Evolutionary conservation across 2,797 vertebrate species (phyloP).

Genomic region (Fistularia commersonii): DNA sequence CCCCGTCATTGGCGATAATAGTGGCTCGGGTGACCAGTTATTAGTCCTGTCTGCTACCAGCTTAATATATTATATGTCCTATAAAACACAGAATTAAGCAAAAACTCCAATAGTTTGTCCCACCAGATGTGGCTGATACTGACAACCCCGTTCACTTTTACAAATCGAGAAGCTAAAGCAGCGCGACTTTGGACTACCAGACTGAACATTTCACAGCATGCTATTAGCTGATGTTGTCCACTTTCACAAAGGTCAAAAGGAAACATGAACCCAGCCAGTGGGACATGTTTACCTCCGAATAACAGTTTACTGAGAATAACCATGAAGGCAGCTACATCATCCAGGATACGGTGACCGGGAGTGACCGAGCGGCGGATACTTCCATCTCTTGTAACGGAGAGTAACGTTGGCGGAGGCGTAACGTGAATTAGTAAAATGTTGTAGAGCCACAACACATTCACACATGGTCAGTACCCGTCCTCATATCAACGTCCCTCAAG

Average conservation of each 20-base stretch:
- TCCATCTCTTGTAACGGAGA: no score
- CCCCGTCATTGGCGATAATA: slow-evolving; percentile 35
- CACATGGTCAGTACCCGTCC: slow-evolving; percentile 38
- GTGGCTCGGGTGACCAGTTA: slow-evolving; percentile 41
- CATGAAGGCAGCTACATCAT: neutral
- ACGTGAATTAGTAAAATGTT: slow-evolving; percentile 25
- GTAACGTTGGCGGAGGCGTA: slow-evolving; percentile 11
- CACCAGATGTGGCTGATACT: no score
- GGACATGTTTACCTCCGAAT: slow-evolving; percentile 28
- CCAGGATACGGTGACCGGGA: no score
- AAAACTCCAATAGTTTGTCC: no score
- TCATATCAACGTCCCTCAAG: slow-evolving; percentile 20
- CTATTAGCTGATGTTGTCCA: slow-evolving; percentile 22
- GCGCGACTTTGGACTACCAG: neutral
- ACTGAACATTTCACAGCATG: slow-evolving; percentile 11
- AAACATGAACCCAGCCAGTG: slow-evolving; percentile 12
- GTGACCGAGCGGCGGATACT: no score
- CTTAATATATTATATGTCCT: no score
- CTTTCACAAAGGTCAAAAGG: slow-evolving; percentile 32
- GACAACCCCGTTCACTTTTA: no score
- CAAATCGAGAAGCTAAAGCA: no score
- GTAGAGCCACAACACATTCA: slow-evolving; percentile 44
- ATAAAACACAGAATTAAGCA: no score
- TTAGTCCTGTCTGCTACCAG: no score
- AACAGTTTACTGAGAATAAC: slow-evolving; percentile 9